Percentiles rank a stretch among this genome's conserved stretches.
Evolutionary conservation across 2,113 vertebrate species (phyloP).

Genomic region (Boulengeromyrus knoepffleri): DNA sequence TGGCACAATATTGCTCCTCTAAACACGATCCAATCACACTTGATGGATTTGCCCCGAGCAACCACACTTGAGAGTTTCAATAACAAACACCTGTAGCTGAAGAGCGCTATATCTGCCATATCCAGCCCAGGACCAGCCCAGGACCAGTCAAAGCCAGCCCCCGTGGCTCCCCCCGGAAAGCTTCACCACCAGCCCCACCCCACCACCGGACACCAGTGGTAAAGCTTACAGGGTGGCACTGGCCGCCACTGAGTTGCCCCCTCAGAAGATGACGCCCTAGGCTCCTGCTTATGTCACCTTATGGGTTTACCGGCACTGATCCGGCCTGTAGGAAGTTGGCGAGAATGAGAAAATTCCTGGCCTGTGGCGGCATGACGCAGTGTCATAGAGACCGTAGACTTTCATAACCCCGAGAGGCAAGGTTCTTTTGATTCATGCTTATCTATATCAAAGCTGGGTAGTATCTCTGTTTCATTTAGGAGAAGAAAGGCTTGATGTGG

Average conservation of each 20-base stretch:
- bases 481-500: neutral
- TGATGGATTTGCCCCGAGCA: neutral
- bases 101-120: neutral
- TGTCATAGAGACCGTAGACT: neutral
- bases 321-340: neutral
- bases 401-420: neutral
- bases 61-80: neutral
- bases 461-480: neutral
- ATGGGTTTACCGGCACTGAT: neutral
- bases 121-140: neutral
- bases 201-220: neutral
- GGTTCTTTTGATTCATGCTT: neutral
- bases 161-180: neutral
- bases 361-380: neutral
- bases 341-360: neutral
- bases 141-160: neutral
- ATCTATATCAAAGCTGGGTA: neutral
- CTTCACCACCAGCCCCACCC: neutral
- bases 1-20: neutral
- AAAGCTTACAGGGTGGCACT: neutral
- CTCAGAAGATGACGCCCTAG: neutral
- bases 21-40: neutral
- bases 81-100: neutral
- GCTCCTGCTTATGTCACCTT: neutral
- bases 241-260: neutral